Conservation (phyloP, 2,888 invertebrate species). For the Pristionchus japonicus region DNA sequence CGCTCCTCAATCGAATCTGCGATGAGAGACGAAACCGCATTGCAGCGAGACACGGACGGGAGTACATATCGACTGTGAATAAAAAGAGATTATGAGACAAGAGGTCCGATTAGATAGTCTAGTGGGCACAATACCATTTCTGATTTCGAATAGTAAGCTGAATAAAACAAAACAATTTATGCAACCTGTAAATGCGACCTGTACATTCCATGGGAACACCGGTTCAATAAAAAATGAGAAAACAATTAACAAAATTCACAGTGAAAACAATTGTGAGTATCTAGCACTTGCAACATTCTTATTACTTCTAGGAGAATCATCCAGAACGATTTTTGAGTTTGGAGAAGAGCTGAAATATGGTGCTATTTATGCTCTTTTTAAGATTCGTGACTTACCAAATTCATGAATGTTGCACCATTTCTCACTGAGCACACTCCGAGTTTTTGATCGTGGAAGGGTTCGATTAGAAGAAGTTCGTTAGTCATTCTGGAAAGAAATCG, state of each 20-base stretch:
- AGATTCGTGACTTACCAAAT: neutral
- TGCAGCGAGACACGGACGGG: neutral
- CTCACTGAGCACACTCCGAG: constrained; percentile 2
- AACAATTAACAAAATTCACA: too few species aligned
- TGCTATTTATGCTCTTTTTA: neutral
- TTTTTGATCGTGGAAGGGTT: constrained; percentile 27
- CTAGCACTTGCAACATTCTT: neutral
- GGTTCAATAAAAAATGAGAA: neutral
- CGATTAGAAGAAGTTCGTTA: constrained; percentile 24
- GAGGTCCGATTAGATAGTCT: neutral
- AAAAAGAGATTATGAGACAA: neutral
- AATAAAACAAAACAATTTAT: neutral
- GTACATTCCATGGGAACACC: neutral
- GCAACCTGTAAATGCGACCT: neutral
- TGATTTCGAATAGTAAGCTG: neutral
- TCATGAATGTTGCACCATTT: constrained; percentile 34
- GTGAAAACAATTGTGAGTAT: too few species aligned
- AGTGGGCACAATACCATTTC: neutral
- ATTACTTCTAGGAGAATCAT: neutral
- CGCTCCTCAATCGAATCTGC: neutral
- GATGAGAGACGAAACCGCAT: neutral
- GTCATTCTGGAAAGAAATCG: neutral
- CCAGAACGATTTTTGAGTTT: neutral
- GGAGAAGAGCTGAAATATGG: neutral
- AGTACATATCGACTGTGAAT: neutral